These are phyloP conservation scores for Mastomys natalensis DNA, from an alignment of 2,113 vertebrate genomes.

Conservation along the genomic window DNA sequence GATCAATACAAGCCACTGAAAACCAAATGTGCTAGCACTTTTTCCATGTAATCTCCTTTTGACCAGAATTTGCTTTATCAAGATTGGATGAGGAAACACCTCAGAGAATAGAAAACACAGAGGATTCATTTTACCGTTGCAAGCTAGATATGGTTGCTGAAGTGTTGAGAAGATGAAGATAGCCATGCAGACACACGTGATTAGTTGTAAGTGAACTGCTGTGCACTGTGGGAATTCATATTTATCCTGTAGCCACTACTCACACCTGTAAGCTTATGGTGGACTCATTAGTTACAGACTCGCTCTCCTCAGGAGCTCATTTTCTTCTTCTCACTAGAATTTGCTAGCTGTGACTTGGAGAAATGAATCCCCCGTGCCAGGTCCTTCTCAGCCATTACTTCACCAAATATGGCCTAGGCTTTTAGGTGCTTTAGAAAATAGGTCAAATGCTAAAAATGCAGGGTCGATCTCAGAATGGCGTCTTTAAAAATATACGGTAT, in stretches of 20 bases:
- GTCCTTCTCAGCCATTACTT: slow-evolving; percentile 28
- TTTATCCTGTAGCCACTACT: slow-evolving; percentile 9
- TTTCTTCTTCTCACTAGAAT: slow-evolving; percentile 48
- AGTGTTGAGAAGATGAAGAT: slow-evolving; percentile 19
- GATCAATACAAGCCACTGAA: slow-evolving; percentile 16
- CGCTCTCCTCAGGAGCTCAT: slow-evolving; percentile 42
- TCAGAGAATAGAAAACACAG: background rate
- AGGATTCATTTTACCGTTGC: slow-evolving; percentile 14
- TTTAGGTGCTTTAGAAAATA: background rate
- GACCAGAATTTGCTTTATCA: slow-evolving; percentile 11
- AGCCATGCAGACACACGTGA: background rate
- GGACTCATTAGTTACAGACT: background rate
- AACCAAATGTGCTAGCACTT: background rate
- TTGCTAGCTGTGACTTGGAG: slow-evolving; percentile 51
- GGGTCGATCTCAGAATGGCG: background rate
- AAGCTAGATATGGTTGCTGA: background rate
- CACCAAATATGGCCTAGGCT: slow-evolving; percentile 6
- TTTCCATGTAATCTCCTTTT: background rate
- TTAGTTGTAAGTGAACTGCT: background rate
- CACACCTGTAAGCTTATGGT: background rate
- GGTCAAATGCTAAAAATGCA: background rate
- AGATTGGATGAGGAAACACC: background rate
- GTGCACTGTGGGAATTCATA: background rate
- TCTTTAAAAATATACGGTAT: background rate
- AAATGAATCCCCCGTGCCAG: slow-evolving; percentile 58